A percentile compares a stretch with the other conserved stretches of the same genome.
Conservation (phyloP, 2,113 vertebrate genomes). For the Rhineura floridana region DNA sequence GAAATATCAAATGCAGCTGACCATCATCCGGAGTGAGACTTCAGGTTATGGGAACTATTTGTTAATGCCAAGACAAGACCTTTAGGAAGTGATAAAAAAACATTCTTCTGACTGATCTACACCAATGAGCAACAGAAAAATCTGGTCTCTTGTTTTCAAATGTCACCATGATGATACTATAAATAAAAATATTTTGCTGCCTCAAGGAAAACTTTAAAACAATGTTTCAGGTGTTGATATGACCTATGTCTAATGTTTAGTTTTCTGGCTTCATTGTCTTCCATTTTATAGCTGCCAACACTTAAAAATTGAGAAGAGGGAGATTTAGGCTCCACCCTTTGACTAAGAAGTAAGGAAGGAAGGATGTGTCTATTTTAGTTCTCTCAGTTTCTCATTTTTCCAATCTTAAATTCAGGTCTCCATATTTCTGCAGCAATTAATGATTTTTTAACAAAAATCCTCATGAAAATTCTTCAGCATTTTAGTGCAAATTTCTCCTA, state of each 20-base stretch:
- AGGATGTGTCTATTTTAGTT: too few species aligned
- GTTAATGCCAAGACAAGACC: neutral
- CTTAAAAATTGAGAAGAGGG: neutral
- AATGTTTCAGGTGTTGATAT: neutral
- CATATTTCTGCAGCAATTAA: too few species aligned
- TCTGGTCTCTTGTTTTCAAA: neutral
- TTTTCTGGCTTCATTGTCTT: neutral
- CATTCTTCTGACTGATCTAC: neutral
- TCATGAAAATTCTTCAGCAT: too few species aligned
- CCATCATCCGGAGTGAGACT: neutral
- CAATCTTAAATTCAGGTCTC: too few species aligned
- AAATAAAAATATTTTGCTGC: neutral
- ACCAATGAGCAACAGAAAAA: conserved; percentile 1
- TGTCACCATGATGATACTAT: neutral
- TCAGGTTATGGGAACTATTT: conserved; percentile 16
- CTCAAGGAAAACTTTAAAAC: neutral
- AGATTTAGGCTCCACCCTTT: neutral
- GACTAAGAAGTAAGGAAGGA: neutral
- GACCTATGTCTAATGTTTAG: neutral
- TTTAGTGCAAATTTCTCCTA: too few species aligned
- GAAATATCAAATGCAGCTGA: conserved; percentile 9
- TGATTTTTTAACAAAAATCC: too few species aligned
- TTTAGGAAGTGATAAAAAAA: conserved; percentile 13
- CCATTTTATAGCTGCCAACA: neutral
- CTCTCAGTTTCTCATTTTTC: too few species aligned